Evolutionary conservation across 2,113 vertebrate genomes (phyloP).

Genomic region (Chaetorhynchus papuensis): DNA sequence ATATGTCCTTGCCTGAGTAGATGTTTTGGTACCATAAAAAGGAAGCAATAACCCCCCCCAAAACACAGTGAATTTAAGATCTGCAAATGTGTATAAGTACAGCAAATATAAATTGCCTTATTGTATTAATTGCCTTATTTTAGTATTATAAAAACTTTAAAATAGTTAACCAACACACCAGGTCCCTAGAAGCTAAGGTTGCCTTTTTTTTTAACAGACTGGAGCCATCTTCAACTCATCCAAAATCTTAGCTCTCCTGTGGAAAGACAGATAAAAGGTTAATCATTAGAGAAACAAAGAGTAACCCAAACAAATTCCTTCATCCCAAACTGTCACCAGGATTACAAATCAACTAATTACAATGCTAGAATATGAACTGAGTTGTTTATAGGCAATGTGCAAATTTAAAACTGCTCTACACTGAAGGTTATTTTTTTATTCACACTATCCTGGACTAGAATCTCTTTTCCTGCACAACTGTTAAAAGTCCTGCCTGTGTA

Average conservation of each 20-base stretch:
- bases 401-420: neutral
- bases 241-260: neutral
- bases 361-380: neutral
- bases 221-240: neutral
- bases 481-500: neutral
- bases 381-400: neutral
- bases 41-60: neutral
- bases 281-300: neutral
- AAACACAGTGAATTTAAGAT: neutral
- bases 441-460: neutral
- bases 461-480: neutral
- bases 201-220: neutral
- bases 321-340: neutral
- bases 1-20: neutral
- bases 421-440: neutral
- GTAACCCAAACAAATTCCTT: neutral
- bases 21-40: neutral
- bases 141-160: neutral
- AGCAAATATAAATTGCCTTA: neutral
- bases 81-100: neutral
- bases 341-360: neutral
- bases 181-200: neutral
- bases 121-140: neutral
- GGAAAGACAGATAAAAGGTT: neutral
- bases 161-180: neutral